Percentiles rank a stretch among this genome's conserved stretches.
These are phyloP conservation scores for Brachionus angularis DNA, from an alignment of 1,140 invertebrate genomes.

Conservation along the genomic window DNA sequence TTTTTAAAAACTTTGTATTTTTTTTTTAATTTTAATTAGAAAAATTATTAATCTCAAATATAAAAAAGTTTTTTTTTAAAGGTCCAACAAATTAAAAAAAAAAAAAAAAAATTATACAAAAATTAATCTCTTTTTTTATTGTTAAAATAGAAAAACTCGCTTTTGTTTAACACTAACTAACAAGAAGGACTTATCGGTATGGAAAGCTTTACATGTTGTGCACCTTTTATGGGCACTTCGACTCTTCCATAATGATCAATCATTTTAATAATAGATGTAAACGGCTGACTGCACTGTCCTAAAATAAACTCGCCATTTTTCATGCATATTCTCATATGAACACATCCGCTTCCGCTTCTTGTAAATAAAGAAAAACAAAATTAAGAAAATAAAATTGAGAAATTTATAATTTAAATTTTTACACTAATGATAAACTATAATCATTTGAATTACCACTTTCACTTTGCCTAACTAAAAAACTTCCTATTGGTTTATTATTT, in stretches of 20 bases:
- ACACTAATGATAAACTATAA: conserved; percentile 38
- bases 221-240: conserved; percentile 36
- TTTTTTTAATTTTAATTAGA: too few relatives aligned
- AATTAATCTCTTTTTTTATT: too few relatives aligned
- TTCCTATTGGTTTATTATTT: conserved; percentile 1
- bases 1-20: too few relatives aligned
- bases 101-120: too few relatives aligned
- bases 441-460: conserved; percentile 44
- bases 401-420: background rate
- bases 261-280: conserved; percentile 30
- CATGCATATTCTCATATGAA: conserved; percentile 43
- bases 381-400: background rate
- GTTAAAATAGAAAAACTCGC: too few relatives aligned
- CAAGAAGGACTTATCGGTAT: background rate
- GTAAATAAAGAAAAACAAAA: background rate
- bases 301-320: conserved; percentile 42
- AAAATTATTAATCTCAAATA: too few relatives aligned
- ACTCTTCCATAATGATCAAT: conserved; percentile 30
- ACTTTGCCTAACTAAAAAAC: conserved; percentile 44
- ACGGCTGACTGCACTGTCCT: conserved; percentile 40
- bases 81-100: too few relatives aligned
- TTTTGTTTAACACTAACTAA: too few relatives aligned
- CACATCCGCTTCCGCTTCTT: conserved; percentile 37
- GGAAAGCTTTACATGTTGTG: conserved; percentile 37
- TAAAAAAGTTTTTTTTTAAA: too few relatives aligned